Evolutionary conservation across 2,888 invertebrate genomes (phyloP).

Genomic region (Lasioglossum marginatum): DNA sequence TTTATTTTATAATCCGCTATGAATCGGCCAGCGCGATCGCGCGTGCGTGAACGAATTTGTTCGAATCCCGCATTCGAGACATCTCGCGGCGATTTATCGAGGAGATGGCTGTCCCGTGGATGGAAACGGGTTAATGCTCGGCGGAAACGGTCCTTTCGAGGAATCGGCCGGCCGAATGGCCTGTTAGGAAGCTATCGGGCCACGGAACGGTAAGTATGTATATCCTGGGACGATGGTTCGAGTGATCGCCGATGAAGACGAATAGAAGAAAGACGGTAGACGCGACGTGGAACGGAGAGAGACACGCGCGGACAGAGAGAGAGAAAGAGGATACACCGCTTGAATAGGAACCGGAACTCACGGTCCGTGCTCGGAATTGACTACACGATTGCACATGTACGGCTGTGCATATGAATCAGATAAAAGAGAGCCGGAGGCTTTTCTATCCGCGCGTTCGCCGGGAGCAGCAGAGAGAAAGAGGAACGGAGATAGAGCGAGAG

Average conservation of each 20-base stretch:
- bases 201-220: not conserved
- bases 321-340: constrained; percentile 68
- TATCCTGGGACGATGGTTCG: constrained; percentile 31
- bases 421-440: constrained; percentile 55
- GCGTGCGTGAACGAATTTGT: no score
- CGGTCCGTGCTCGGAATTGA: constrained; percentile 81
- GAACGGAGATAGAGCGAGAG: not conserved
- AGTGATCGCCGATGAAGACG: constrained; percentile 34
- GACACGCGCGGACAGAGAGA: constrained; percentile 11
- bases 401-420: constrained; percentile 78
- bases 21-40: no score
- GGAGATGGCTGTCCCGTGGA: not conserved
- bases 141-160: constrained; percentile 5
- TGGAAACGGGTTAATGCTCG: not conserved
- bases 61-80: not conserved
- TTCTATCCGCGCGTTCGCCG: constrained; percentile 40
- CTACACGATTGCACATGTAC: constrained; percentile 74
- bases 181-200: constrained; percentile 13
- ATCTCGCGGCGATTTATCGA: not conserved
- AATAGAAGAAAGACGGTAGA: constrained; percentile 52
- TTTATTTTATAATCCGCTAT: no score
- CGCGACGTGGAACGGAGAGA: constrained; percentile 25
- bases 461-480: constrained; percentile 10
- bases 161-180: constrained; percentile 19
- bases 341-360: constrained; percentile 82